Conservation (phyloP, 2,888 invertebrate genomes). For the Nephrotoma flavescens region DNA sequence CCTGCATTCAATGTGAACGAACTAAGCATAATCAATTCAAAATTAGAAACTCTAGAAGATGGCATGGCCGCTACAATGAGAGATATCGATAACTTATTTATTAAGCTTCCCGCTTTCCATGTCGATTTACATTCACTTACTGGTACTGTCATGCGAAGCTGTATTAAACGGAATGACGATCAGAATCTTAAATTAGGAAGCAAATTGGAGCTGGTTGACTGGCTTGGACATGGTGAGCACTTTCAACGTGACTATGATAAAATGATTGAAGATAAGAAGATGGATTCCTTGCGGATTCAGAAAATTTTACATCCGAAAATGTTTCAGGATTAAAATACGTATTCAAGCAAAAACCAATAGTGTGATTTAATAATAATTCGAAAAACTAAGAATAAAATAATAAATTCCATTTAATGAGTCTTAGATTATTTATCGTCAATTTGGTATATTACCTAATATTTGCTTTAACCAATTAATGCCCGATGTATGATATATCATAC, state of each 20-base stretch:
- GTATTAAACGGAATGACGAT: neutral
- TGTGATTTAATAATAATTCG: too few species aligned
- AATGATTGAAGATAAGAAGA: neutral
- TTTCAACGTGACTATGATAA: neutral
- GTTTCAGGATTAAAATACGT: neutral
- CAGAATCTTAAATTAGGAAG: neutral
- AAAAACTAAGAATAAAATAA: too few species aligned
- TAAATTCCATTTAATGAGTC: too few species aligned
- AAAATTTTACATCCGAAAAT: neutral
- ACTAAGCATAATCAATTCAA: neutral
- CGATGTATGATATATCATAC: too few species aligned
- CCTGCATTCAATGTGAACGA: neutral
- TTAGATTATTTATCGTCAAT: too few species aligned
- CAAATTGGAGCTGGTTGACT: neutral
- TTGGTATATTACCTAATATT: too few species aligned
- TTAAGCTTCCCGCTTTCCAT: neutral
- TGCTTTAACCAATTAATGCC: too few species aligned
- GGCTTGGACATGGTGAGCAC: neutral
- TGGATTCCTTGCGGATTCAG: neutral
- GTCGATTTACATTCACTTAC: neutral
- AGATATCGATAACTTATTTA: neutral
- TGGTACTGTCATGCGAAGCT: neutral
- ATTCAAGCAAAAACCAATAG: too few species aligned
- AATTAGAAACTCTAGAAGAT: neutral
- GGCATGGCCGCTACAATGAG: neutral